Conservation (phyloP, 2,113 vertebrate species). For the Phylloscopus whistleri region DNA sequence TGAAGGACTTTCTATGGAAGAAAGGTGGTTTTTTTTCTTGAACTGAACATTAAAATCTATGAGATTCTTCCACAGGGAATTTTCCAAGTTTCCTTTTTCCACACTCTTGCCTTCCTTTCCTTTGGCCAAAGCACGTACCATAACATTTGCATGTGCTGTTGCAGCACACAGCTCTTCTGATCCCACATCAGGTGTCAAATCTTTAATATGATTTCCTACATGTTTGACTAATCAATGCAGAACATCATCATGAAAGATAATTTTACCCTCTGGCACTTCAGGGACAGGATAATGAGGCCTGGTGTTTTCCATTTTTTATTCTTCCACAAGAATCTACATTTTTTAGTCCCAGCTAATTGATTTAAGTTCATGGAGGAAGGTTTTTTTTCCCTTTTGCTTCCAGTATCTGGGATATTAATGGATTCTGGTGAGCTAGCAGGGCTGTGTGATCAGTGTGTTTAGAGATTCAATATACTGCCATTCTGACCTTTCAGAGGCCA, state of each 20-base stretch:
- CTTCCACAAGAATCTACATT: conserved; percentile 59
- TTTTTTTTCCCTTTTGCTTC: neutral
- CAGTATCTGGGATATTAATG: conserved; percentile 56
- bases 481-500: conserved; percentile 54
- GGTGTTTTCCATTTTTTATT: conserved; percentile 64
- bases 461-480: conserved; percentile 51
- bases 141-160: neutral
- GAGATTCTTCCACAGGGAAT: neutral
- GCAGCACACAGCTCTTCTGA: conserved; percentile 29
- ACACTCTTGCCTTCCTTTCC: neutral
- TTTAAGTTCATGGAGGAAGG: conserved; percentile 57
- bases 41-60: neutral
- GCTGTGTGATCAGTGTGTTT: conserved; percentile 57
- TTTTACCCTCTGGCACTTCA: conserved; percentile 56
- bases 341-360: conserved; percentile 62
- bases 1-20: neutral
- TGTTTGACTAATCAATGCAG: conserved; percentile 82
- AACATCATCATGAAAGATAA: conserved; percentile 75
- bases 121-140: neutral
- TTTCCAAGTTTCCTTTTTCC: neutral
- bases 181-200: conserved; percentile 53
- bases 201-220: conserved; percentile 59
- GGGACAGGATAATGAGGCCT: conserved; percentile 59
- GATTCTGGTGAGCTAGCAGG: conserved; percentile 58
- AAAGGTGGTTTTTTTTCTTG: neutral